Percentiles rank a stretch among this genome's conserved stretches.
Conservation (phyloP, 2,888 invertebrate genomes). For the Dascillus cervinus region DNA sequence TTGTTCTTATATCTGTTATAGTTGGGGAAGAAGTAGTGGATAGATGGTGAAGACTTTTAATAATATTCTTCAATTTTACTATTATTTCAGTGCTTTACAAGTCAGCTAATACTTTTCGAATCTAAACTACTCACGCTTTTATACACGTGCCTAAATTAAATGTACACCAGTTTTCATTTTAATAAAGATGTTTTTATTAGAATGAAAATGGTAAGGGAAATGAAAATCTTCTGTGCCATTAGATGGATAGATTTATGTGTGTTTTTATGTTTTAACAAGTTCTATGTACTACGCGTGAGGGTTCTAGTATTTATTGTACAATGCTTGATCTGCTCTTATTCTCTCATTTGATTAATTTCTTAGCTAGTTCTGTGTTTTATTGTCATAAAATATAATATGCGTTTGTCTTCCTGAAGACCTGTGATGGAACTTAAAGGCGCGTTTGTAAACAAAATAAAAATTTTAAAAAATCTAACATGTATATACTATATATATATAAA, state of each 20-base stretch:
- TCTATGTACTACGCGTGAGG: too few species aligned
- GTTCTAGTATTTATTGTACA: neutral
- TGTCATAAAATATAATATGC: too few species aligned
- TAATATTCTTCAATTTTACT: too few species aligned
- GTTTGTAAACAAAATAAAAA: slow-evolving; percentile 1
- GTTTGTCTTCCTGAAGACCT: slow-evolving; percentile 31
- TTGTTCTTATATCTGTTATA: slow-evolving; percentile 44
- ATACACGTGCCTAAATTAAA: too few species aligned
- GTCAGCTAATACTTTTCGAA: neutral
- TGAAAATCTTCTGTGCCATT: too few species aligned
- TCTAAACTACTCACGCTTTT: neutral
- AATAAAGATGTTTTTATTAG: too few species aligned
- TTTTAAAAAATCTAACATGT: slow-evolving; percentile 11
- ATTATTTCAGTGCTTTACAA: too few species aligned
- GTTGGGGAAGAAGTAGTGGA: slow-evolving; percentile 64
- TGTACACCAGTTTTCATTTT: too few species aligned
- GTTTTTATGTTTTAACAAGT: too few species aligned
- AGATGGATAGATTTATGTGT: too few species aligned
- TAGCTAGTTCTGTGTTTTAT: slow-evolving; percentile 15
- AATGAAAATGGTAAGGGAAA: too few species aligned
- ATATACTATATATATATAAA: slow-evolving; percentile 12
- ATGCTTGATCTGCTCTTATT: slow-evolving; percentile 1
- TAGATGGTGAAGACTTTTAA: slow-evolving; percentile 64
- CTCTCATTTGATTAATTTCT: neutral
- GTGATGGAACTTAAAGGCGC: slow-evolving; percentile 24